Conservation (phyloP, 35 echinoderm and acorn worm genomes). For the Antedon bifida region DNA sequence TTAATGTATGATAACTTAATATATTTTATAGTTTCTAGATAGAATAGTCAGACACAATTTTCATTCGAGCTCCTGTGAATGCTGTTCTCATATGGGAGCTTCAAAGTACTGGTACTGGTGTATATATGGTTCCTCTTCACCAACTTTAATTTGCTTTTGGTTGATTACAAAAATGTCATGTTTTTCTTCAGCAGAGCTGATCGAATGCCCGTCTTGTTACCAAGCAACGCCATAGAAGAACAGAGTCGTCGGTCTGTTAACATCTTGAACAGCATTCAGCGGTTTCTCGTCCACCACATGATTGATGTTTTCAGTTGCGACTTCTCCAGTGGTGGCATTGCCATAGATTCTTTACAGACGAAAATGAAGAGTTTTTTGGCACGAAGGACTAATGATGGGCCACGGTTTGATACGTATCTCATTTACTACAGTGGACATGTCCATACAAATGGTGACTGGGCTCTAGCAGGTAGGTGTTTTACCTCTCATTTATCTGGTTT, state of each 20-base stretch:
- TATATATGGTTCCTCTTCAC: too few species aligned
- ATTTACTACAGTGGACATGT: constrained; percentile 96
- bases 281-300: constrained; percentile 88
- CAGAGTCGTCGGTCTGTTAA: constrained; percentile 59
- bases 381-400: constrained; percentile 36
- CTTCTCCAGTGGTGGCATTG: constrained; percentile 78
- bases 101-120: too few species aligned
- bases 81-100: too few species aligned
- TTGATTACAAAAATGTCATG: too few species aligned
- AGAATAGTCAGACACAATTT: too few species aligned
- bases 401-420: constrained; percentile 71
- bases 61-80: too few species aligned
- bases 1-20: too few species aligned
- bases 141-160: too few species aligned
- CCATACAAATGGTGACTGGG: constrained; percentile 75
- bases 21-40: too few species aligned
- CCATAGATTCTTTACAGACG: constrained; percentile 28
- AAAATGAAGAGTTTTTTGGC: constrained; percentile 62
- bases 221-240: constrained; percentile 52
- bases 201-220: constrained; percentile 39
- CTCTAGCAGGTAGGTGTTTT: constrained; percentile 46
- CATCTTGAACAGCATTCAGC: constrained; percentile 68
- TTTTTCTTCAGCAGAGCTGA: constrained; percentile 65
- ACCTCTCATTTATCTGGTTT: too few species aligned
- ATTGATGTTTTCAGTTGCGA: constrained; percentile 80